phyloP scores from a whole-genome alignment of 1,140 invertebrate species.

The Phenacoccus solenopsis region DNA sequence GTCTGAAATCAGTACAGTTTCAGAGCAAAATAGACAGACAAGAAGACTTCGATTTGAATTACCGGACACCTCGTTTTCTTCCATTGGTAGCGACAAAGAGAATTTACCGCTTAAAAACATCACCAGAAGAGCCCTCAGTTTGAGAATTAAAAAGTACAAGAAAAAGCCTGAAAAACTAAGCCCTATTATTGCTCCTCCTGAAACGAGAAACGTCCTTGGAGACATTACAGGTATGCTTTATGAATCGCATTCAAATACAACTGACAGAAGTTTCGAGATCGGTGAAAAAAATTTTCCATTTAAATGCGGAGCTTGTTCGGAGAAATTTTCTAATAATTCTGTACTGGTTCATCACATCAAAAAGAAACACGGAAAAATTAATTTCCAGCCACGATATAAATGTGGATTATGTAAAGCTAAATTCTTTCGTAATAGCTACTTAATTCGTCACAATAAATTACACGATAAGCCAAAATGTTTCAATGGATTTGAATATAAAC shows the following conservation, averaged over 20 bases:
- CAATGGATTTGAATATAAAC: conserved; percentile 19
- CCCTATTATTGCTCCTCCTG: background rate
- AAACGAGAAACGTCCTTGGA: conserved; percentile 16
- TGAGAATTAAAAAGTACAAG: conserved; percentile 7
- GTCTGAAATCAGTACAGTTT: background rate
- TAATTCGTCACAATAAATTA: conserved; percentile 27
- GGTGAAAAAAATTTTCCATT: conserved; percentile 22
- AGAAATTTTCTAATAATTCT: conserved; percentile 26
- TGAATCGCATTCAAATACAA: conserved; percentile 8
- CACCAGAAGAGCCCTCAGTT: background rate
- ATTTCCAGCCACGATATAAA: conserved; percentile 26
- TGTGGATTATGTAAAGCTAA: conserved; percentile 30
- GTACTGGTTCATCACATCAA: conserved; percentile 26
- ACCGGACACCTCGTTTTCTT: conserved; percentile 18
- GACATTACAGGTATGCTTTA: conserved; percentile 18
- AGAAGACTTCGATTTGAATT: conserved; percentile 28
- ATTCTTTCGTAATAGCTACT: conserved; percentile 30
- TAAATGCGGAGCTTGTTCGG: conserved; percentile 28
- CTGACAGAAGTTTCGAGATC: background rate
- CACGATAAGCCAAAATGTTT: conserved; percentile 29
- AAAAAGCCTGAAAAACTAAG: conserved; percentile 6
- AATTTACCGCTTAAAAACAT: background rate
- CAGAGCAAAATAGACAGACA: conserved; percentile 4
- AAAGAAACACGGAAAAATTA: conserved; percentile 25
- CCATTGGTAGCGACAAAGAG: conserved; percentile 7